Evolutionary conservation across 2,888 invertebrate genomes (phyloP), one percentile per base, ranked within the genome.

Genomic region (Hemithea aestivaria): DNA sequence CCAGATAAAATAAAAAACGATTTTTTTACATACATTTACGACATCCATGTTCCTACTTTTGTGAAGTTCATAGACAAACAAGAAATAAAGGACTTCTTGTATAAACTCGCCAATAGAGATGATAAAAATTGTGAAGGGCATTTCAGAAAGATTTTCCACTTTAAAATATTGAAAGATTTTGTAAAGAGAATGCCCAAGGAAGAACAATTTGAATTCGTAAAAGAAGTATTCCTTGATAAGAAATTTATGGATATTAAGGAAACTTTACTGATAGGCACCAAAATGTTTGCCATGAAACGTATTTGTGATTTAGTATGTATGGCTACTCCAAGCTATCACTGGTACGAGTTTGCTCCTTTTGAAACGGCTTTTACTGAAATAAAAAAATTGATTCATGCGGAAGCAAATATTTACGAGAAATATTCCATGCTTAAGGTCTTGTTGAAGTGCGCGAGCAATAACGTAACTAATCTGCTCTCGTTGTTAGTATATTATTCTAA

Each of bases 291-390:
- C 20, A 53, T 64, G 44, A 62, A 44, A 22, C 54, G 45, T 23
- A 44, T 73, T 20, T 50, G 40, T 27, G 27, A 36, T 7, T 27
- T 21, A 26, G 38, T 47, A 26, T 34, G 41, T 35, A 21, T 44
- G 52, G 20, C 40, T 48, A 34, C 63, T 5, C 47, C 52, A 9
- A 12, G 20, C 4, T 50, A 74, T 36, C 27, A 55, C 7, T 81
- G 78, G 77, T 81, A 78, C 42, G 53, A 51, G 22, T 73, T 66
- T 48, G 72, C 76, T 1, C 60, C 67, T 21, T 81, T 81, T 48
- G 53, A 63, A 33, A 49, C 45, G 2, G 79, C 81, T 7, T 73
- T 79, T 48, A 31, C 42, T 7, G 71, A 73, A 37, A 44, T 73
- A 7, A 66, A 57, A 35, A 60, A 67, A 49, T 31, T 66, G 16